A percentile compares a stretch with the other conserved stretches of the same genome.
phyloP scores from a whole-genome alignment of 2,113 vertebrate genomes.

The Neofelis nebulosa region DNA sequence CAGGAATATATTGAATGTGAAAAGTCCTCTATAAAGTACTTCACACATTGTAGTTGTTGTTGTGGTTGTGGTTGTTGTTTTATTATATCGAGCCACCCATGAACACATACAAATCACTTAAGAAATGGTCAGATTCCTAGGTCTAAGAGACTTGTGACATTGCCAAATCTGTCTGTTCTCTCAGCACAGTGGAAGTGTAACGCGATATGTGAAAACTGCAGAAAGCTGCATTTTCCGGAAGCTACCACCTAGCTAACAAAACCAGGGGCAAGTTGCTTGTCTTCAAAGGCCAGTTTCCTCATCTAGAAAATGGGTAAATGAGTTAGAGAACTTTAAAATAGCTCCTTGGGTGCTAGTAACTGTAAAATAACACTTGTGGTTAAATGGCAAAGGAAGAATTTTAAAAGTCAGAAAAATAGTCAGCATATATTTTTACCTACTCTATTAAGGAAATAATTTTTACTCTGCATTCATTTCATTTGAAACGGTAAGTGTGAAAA shows the following conservation, averaged over 20 bases:
- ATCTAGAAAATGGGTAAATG: not conserved
- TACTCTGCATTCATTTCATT: not conserved
- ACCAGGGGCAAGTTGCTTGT: not conserved
- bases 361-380: not conserved
- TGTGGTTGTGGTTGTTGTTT: not conserved
- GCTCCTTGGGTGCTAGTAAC: not conserved
- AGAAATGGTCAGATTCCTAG: not conserved
- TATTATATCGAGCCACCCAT: not conserved
- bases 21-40: not conserved
- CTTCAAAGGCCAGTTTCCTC: not conserved
- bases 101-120: not conserved
- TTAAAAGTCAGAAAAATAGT: conserved; percentile 22
- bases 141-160: not conserved
- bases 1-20: not conserved
- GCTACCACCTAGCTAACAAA: not conserved
- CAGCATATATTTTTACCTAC: not conserved
- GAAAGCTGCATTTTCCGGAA: not conserved
- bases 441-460: not conserved
- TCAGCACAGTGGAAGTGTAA: not conserved
- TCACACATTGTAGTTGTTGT: not conserved
- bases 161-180: not conserved
- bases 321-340: not conserved
- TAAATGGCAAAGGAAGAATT: not conserved
- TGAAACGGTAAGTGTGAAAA: conserved; percentile 24
- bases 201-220: not conserved